Evolutionary conservation across 1,140 invertebrate genomes (phyloP).

Genomic region (Orussus abietinus): DNA sequence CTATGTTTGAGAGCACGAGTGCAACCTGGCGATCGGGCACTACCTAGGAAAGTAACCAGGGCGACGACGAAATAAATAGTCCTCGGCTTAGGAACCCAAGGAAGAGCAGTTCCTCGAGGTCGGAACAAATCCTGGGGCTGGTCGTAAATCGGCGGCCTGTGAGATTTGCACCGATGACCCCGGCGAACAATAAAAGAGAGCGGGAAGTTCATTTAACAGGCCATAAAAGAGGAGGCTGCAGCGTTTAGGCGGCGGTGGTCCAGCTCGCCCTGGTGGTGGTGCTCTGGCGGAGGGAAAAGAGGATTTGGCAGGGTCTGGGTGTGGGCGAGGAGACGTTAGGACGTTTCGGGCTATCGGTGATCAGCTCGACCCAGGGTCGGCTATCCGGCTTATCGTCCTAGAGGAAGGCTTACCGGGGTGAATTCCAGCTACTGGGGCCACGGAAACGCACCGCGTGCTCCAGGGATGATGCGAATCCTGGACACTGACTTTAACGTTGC

Average conservation of each 20-base stretch:
- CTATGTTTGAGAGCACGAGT: no score
- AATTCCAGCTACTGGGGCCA: no score
- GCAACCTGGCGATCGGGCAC: no score
- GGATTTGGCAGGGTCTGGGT: slow-evolving; percentile 33
- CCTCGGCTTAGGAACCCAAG: no score
- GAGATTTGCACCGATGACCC: slow-evolving; percentile 39
- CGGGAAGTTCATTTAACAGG: slow-evolving; percentile 49
- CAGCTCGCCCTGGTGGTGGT: no score
- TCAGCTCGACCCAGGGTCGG: slow-evolving; percentile 25
- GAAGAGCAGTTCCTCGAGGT: no score
- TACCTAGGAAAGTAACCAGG: no score
- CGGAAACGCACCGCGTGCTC: no score
- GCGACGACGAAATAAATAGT: no score
- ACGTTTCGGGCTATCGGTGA: slow-evolving; percentile 31
- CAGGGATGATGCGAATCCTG: no score
- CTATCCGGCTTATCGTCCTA: slow-evolving; percentile 27
- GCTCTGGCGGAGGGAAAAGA: slow-evolving; percentile 28
- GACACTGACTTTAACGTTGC: no score
- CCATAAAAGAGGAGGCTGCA: slow-evolving; percentile 38
- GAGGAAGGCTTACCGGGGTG: slow-evolving; percentile 26
- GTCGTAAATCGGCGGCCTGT: slow-evolving; percentile 40
- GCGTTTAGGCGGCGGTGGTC: slow-evolving; percentile 20
- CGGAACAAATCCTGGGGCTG: slow-evolving; percentile 26
- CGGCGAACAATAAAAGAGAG: slow-evolving; percentile 41
- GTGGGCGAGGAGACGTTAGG: slow-evolving; percentile 31